These are phyloP conservation scores for Shargacucullia verbasci DNA, from an alignment of 2,888 invertebrate species.

Conservation along the genomic window DNA sequence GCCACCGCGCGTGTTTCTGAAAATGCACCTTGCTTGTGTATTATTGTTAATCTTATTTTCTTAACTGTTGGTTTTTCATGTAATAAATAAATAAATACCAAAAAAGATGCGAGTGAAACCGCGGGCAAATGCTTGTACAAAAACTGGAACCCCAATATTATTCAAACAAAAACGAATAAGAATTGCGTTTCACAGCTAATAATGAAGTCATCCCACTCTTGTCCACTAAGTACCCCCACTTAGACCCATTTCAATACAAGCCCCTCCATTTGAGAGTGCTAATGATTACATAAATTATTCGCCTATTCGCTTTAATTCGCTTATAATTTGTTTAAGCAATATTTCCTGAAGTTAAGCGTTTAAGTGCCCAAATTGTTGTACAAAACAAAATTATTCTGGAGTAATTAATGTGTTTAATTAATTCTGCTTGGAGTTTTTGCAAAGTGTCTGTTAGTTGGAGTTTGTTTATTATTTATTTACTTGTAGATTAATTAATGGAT, in stretches of 20 bases:
- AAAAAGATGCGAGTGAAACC: too few species aligned
- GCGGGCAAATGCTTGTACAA: too few species aligned
- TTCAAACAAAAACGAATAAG: neutral
- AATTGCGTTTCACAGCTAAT: neutral
- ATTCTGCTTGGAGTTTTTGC: slow-evolving; percentile 14
- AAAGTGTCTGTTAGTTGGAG: neutral
- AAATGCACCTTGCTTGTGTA: too few species aligned
- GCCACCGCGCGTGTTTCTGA: too few species aligned
- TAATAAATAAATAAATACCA: too few species aligned
- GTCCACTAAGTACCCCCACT: slow-evolving; percentile 6
- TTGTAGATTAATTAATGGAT: neutral
- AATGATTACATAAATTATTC: slow-evolving; percentile 45
- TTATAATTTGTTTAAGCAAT: slow-evolving; percentile 39
- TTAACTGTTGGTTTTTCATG: too few species aligned
- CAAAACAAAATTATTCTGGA: slow-evolving; percentile 42
- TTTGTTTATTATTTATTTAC: slow-evolving; percentile 3
- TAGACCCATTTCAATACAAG: slow-evolving; percentile 13
- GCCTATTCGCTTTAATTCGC: slow-evolving; percentile 24
- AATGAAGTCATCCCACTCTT: neutral
- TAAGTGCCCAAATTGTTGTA: slow-evolving; percentile 42
- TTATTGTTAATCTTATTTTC: too few species aligned
- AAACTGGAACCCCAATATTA: too few species aligned
- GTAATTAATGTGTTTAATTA: slow-evolving; percentile 39
- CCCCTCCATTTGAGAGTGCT: slow-evolving; percentile 3
- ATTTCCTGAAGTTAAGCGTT: slow-evolving; percentile 44